Conservation (phyloP, 2,888 invertebrate species). For the Spodoptera picta region DNA sequence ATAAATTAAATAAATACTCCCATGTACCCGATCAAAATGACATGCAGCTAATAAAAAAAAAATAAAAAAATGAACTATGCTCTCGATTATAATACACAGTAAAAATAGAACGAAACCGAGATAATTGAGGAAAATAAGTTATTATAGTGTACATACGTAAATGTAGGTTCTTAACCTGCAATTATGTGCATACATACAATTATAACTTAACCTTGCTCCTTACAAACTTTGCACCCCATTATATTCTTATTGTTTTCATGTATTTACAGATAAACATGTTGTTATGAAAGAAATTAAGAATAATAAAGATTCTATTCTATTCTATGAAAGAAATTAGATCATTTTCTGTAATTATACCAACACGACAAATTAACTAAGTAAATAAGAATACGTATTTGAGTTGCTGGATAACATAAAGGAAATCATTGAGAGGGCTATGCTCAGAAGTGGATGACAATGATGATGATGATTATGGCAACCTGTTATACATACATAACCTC, state of each 20-base stretch:
- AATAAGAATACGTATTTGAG: too few species aligned
- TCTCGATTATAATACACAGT: too few species aligned
- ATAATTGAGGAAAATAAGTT: neutral
- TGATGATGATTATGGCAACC: too few species aligned
- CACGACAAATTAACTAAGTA: neutral
- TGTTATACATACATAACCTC: too few species aligned
- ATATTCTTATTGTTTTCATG: neutral
- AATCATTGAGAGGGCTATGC: too few species aligned
- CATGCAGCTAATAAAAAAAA: neutral
- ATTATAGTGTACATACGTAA: neutral
- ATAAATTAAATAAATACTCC: too few species aligned
- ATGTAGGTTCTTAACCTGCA: conserved; percentile 8
- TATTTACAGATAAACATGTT: neutral
- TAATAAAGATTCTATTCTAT: too few species aligned
- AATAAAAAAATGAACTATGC: too few species aligned
- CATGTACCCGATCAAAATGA: neutral
- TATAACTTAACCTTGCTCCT: neutral
- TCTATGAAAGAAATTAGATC: neutral
- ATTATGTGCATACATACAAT: conserved; percentile 1
- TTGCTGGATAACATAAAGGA: too few species aligned
- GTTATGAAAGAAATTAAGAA: neutral
- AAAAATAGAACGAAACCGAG: too few species aligned
- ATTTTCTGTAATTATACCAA: neutral
- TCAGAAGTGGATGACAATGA: too few species aligned
- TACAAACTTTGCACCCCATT: neutral